Evolutionary conservation across 2,113 vertebrate species (phyloP).

Genomic region (Thermophis baileyi): DNA sequence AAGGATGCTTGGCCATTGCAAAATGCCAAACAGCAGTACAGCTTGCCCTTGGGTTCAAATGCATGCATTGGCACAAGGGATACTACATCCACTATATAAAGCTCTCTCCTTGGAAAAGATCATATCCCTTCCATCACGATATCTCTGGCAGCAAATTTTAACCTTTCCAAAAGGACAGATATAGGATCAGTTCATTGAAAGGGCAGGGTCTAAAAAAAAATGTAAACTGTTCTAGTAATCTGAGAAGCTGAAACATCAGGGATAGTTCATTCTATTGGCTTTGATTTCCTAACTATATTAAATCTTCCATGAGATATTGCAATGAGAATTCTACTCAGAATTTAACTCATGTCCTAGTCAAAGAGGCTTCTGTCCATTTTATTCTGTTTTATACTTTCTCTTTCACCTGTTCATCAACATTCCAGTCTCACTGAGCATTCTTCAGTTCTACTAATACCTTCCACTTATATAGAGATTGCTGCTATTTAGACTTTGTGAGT

Average conservation of each 20-base stretch:
- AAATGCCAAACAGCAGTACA: neutral
- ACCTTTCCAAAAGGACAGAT: neutral
- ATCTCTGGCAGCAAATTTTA: neutral
- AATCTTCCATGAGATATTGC: neutral
- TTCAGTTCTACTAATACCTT: neutral
- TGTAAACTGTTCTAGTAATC: neutral
- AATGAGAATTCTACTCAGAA: neutral
- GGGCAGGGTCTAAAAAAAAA: neutral
- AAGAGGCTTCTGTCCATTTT: neutral
- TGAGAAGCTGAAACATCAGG: neutral
- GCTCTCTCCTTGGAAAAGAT: neutral
- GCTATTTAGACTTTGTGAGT: neutral
- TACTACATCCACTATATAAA: neutral
- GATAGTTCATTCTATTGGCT: neutral
- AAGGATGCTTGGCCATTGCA: neutral
- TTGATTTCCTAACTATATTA: neutral
- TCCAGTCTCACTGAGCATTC: neutral
- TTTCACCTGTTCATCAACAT: neutral
- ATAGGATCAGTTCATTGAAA: neutral
- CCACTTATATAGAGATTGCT: neutral
- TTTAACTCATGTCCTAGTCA: neutral
- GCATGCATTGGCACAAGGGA: neutral
- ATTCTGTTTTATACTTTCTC: neutral
- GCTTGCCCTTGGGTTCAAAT: neutral
- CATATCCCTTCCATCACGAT: neutral